phyloP scores from a whole-genome alignment of 2,113 vertebrate genomes.

The Heterotis niloticus region DNA sequence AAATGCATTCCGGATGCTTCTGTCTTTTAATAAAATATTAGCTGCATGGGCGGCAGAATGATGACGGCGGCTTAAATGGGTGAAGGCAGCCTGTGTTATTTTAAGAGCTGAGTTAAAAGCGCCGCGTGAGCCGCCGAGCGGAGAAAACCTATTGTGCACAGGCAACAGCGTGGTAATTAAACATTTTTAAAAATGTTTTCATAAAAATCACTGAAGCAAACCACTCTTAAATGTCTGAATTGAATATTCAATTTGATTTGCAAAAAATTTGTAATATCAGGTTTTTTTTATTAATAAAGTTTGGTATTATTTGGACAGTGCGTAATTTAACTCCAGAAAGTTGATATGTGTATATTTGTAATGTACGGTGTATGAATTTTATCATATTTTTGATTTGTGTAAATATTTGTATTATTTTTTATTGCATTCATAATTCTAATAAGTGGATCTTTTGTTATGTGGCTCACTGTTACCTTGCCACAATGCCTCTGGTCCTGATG shows the following conservation, averaged over 20 bases:
- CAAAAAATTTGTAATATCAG: no score
- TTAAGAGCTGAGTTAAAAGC: neutral
- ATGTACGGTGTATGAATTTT: no score
- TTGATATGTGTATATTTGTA: no score
- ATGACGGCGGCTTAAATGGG: neutral
- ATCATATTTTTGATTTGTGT: no score
- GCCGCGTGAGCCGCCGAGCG: neutral
- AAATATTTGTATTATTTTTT: no score
- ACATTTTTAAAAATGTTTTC: no score
- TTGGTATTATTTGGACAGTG: no score
- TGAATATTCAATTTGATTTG: no score
- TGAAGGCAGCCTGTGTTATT: neutral
- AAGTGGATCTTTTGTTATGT: neutral
- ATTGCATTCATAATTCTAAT: neutral
- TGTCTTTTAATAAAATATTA: neutral
- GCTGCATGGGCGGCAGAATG: neutral
- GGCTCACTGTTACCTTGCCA: neutral
- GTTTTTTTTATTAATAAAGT: no score
- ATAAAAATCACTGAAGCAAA: no score
- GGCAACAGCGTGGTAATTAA: neutral
- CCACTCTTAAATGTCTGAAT: no score
- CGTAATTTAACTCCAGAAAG: no score
- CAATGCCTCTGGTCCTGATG: neutral
- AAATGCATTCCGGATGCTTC: neutral
- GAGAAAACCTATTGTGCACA: neutral